Base-by-base conservation (phyloP, 2,797 vertebrate species). In the Lutjanus argentimaculatus region DNA sequence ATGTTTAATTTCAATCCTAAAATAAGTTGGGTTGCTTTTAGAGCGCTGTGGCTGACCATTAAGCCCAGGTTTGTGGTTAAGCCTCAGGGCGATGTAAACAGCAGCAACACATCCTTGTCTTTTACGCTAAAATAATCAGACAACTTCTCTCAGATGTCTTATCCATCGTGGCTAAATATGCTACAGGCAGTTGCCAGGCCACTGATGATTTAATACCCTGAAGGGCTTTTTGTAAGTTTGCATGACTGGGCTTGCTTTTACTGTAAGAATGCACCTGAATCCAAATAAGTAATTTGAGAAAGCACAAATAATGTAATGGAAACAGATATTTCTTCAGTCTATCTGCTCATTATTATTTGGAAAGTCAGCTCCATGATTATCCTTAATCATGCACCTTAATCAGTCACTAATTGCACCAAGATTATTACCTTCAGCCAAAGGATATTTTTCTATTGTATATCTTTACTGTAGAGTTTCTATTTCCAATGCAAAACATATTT, bases 131-230 rank as follows among this genome's bases (percentile, higher is more conserved):
- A 77, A 64, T 55, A 55, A 73, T 61, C 30, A 36, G 30, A 36
- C 30, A 36, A 36, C 25, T 48, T 58, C 59, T 59, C 42, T 61
- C 40, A 61, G 62, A 42, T 70, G 48, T 72, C 30, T 67, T 36
- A 63, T 65, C 70, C 30, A 42, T 76, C 67, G 72, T 48, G 46
- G 43, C 30, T 52, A 58, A 75, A 56, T 77, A 36, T 16, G 3
- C 58, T 49, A 30, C 0, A 2, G 42, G 66, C 53, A 61, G 45
- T 36, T 52, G 7, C 21, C n/a, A 30, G 30, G 48, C 19, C 36
- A 36, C 70, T 70, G 52, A 73, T 72, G 68, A 61, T 79, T 72
- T 40, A 46, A 80, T 69, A 56, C 21, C 14, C 51, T 21, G 15
- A 36, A 42, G 22, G 57, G n/a, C 25, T 73, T 13, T 46, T 19